phyloP scores from a whole-genome alignment of 1,140 invertebrate genomes.

The Caenorhabditis brenneri region DNA sequence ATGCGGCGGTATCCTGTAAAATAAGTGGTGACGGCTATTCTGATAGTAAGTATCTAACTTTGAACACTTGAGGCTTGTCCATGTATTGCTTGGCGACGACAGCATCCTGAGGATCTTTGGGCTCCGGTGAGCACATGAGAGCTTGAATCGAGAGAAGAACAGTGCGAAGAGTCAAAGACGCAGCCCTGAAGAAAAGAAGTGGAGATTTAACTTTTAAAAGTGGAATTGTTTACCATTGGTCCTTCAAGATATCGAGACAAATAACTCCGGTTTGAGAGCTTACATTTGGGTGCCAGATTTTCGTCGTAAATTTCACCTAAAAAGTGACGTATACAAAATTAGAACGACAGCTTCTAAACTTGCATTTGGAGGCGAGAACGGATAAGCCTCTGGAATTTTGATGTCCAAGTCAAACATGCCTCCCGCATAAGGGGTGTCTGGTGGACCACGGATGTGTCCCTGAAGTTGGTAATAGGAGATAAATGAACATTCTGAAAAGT shows the following conservation, averaged over 20 bases:
- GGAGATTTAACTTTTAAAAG: neutral
- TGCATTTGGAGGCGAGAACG: slow-evolving; percentile 98
- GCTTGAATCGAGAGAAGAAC: slow-evolving; percentile 89
- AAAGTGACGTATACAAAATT: slow-evolving; percentile 20
- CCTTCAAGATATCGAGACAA: slow-evolving; percentile 98
- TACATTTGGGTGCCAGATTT: slow-evolving; percentile 99
- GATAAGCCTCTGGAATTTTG: slow-evolving; percentile 97
- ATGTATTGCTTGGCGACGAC: slow-evolving; percentile 97
- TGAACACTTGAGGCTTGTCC: slow-evolving; percentile 84
- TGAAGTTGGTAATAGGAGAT: slow-evolving; percentile 74
- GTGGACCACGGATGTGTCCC: slow-evolving; percentile 84
- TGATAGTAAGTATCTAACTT: too few relatives aligned
- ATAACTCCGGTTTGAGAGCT: slow-evolving; percentile 98
- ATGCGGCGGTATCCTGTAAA: slow-evolving; percentile 80
- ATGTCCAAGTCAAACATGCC: slow-evolving; percentile 92
- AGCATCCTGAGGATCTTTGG: slow-evolving; percentile 79
- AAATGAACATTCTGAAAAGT: neutral
- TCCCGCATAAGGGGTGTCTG: slow-evolving; percentile 95
- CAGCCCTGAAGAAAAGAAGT: slow-evolving; percentile 78
- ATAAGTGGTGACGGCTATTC: too few relatives aligned
- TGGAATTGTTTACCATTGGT: slow-evolving; percentile 81
- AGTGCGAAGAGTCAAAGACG: slow-evolving; percentile 94
- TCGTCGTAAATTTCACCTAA: slow-evolving; percentile 83
- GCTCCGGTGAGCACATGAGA: slow-evolving; percentile 87
- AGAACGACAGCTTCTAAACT: neutral